phyloP scores from a whole-genome alignment of 2,113 vertebrate species.

The Tetrax tetrax region DNA sequence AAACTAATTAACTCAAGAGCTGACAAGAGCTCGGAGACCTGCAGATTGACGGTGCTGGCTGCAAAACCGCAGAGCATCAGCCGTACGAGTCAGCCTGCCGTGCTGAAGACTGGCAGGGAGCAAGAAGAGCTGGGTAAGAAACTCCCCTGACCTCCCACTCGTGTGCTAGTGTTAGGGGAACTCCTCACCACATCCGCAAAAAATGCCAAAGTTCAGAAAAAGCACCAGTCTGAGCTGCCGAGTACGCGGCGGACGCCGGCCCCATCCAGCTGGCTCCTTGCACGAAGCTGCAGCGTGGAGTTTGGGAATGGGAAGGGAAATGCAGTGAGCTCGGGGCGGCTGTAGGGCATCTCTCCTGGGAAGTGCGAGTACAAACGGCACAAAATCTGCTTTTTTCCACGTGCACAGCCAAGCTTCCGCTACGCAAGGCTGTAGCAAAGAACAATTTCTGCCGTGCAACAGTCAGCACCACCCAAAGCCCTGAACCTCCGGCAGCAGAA shows the following conservation, averaged over 20 bases:
- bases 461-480: not conserved
- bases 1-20: not conserved
- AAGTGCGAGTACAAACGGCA: not conserved
- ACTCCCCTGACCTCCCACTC: not conserved
- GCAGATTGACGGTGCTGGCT: not conserved
- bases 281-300: not conserved
- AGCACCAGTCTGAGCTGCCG: fast-evolving
- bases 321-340: not conserved
- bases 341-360: not conserved
- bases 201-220: not conserved
- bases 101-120: not conserved
- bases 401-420: not conserved
- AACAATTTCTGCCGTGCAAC: not conserved
- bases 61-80: not conserved
- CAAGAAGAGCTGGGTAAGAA: not conserved
- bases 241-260: fast-evolving
- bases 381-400: not conserved
- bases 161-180: not conserved
- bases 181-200: not conserved
- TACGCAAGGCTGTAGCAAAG: not conserved
- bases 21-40: not conserved
- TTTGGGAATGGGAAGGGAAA: not conserved
- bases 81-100: not conserved
- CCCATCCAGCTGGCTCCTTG: not conserved
- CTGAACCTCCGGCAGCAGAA: not conserved